A percentile compares a stretch with the other conserved stretches of the same genome.
Evolutionary conservation across 1,140 invertebrate genomes (phyloP).

Genomic region (Orussus abietinus): DNA sequence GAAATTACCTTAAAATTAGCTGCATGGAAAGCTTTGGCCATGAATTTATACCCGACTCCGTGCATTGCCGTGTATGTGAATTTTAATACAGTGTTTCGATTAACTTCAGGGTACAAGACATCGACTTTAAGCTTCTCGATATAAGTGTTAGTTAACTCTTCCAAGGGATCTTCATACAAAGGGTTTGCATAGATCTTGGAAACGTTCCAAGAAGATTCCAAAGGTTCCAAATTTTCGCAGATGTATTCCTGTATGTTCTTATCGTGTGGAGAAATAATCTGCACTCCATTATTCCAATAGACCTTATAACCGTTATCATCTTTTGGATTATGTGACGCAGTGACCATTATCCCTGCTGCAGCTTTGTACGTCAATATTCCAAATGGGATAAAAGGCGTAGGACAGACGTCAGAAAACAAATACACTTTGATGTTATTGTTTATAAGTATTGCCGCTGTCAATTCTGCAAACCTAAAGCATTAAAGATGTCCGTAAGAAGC

Average conservation of each 20-base stretch:
- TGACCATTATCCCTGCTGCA: conserved; percentile 89
- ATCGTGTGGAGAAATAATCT: conserved; percentile 93
- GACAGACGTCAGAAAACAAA: conserved; percentile 76
- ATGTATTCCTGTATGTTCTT: conserved; percentile 82
- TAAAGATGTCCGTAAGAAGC: no score
- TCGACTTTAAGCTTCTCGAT: conserved; percentile 58
- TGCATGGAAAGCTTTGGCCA: conserved; percentile 69
- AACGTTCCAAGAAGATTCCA: conserved; percentile 64
- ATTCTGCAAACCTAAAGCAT: conserved; percentile 78
- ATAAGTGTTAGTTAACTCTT: conserved; percentile 65
- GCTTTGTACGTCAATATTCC: conserved; percentile 67
- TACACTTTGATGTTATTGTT: conserved; percentile 75
- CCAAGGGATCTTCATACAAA: conserved; percentile 57
- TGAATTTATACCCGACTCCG: conserved; percentile 86
- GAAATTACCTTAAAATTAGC: conserved; percentile 68
- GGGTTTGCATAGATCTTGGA: conserved; percentile 45
- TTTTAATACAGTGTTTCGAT: conserved; percentile 60
- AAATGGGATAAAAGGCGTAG: conserved; percentile 93
- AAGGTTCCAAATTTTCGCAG: conserved; percentile 71
- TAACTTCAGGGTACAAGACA: conserved; percentile 58
- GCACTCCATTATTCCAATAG: conserved; percentile 93
- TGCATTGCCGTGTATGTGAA: conserved; percentile 97
- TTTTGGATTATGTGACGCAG: conserved; percentile 98
- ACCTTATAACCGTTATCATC: conserved; percentile 99
- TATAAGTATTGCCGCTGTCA: conserved; percentile 83